Base-by-base conservation (phyloP, 2,797 vertebrate species). In the Setipinna tenuifilis region DNA sequence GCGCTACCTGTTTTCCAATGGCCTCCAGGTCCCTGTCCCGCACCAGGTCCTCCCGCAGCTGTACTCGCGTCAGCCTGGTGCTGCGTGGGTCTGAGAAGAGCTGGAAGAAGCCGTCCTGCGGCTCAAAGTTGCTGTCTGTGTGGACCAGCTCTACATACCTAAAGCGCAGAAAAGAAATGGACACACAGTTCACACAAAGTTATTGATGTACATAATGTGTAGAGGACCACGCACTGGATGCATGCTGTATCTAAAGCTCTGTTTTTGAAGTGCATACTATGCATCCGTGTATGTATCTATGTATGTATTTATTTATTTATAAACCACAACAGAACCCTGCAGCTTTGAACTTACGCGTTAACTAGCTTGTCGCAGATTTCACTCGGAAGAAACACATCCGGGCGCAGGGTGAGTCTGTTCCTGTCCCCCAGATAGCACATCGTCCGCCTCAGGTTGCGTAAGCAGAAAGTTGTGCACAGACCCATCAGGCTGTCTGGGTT, bases 361-460 rank as follows among this genome's bases (percentile, higher is more conserved):
- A 99, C 97, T 0, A 99, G 95, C 87, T 96, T 97, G 95, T 99
- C 98, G 5, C 98, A 98, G 93, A 99, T 99, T 93, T 99, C 98
- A 17, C 98, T 99, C 1, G 98, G 98, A 85, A 99, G 95, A 93
- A 99, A 99, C 90, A 99, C 95, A 90, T 99, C 98, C 0, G 98
- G 97, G 31, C 97, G 98, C 2, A 98, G 96, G 59, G 94, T 94
- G 0, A 98, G 96, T 1, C 94, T 97, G 89, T 97, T 96, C 14
- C 96, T 96, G 89, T 97, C 96, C 80, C 97, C 95, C 6, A 96
- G 95, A 93, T 96, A 99, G 92, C 98, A 99, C 93, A 99, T 96
- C 28, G 98, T 99, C 92, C 96, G 97, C 85, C 96, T 96, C 84
- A 99, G 94, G 94, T 99, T 99, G 92, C 96, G 97, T 89, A 99